Evolutionary conservation across 1,140 invertebrate species (phyloP).

Genomic region (Saccostrea glomerata): DNA sequence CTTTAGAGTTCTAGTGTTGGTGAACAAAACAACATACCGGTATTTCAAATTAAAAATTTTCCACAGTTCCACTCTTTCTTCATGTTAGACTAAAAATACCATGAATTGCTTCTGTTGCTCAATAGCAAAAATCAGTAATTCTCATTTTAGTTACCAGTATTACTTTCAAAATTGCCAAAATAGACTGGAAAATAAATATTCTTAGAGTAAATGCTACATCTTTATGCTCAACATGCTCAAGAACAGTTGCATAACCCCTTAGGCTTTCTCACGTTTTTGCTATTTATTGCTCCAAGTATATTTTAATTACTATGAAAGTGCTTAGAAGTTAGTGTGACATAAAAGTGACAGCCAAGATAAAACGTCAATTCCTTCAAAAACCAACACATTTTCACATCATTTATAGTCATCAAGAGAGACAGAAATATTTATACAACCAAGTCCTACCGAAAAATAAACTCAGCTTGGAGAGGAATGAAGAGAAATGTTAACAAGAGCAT

Average conservation of each 20-base stretch:
- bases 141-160: too few relatives aligned
- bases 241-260: background rate
- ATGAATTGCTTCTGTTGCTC: too few relatives aligned
- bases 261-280: background rate
- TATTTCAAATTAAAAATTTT: too few relatives aligned
- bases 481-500: conserved; percentile 29
- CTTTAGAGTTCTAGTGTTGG: too few relatives aligned
- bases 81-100: too few relatives aligned
- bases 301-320: background rate
- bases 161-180: too few relatives aligned
- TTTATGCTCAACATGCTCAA: background rate
- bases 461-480: background rate
- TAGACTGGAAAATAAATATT: too few relatives aligned
- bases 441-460: background rate
- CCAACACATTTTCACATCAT: background rate
- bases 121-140: too few relatives aligned
- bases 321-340: background rate
- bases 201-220: background rate
- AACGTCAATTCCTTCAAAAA: background rate
- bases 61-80: too few relatives aligned
- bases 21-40: too few relatives aligned
- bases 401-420: conserved; percentile 2
- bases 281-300: background rate
- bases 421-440: conserved; percentile 27
- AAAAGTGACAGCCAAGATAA: background rate